These are phyloP conservation scores for Cheirogaleus medius DNA, from an alignment of 2,113 vertebrate genomes.

Conservation along the genomic window DNA sequence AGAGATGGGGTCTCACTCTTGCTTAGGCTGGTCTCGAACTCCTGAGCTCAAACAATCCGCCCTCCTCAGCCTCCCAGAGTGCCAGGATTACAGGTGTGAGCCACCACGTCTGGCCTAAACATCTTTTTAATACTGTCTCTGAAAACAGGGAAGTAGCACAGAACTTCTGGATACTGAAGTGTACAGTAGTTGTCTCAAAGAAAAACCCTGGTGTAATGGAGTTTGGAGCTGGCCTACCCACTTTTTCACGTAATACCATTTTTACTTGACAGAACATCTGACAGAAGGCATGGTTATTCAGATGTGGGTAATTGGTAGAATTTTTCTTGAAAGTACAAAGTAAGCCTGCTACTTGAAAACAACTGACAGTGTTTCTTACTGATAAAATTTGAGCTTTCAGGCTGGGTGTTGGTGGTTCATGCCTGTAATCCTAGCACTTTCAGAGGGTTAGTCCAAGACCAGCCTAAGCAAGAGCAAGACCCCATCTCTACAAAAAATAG, in stretches of 20 bases:
- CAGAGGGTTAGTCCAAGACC: background rate
- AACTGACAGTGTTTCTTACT: background rate
- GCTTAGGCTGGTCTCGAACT: no score
- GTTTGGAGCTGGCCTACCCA: no score
- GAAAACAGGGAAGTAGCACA: background rate
- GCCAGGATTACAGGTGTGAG: no score
- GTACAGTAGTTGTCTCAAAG: background rate
- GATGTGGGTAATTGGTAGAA: background rate
- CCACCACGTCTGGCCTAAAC: no score
- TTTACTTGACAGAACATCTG: background rate
- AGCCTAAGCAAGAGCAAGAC: background rate
- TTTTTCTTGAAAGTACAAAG: background rate
- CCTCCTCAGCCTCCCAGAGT: no score
- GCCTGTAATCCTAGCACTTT: background rate
- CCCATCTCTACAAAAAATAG: background rate
- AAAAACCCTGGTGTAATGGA: no score
- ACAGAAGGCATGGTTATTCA: background rate
- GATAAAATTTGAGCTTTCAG: background rate
- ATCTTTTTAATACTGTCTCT: background rate
- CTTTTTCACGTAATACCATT: no score
- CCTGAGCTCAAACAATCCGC: no score
- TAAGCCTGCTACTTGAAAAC: background rate
- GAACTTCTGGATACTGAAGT: background rate
- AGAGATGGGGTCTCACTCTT: no score
- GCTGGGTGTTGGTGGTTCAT: no score